phyloP scores from a whole-genome alignment of 1,140 invertebrate genomes.

The Thaumatotibia leucotreta region DNA sequence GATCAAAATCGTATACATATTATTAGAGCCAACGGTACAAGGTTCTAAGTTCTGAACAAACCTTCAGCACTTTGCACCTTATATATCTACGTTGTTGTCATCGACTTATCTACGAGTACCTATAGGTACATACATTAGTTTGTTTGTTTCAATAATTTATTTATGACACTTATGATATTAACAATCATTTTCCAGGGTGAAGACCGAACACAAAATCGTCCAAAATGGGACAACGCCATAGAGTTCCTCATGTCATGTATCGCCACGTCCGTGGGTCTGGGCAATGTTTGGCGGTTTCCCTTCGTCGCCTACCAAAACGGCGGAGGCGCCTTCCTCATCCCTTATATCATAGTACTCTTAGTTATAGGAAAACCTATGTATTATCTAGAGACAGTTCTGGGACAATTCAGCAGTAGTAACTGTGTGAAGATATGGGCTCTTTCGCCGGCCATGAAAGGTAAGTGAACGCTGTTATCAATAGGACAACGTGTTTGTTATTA shows the following conservation, averaged over 20 bases:
- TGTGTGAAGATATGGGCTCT: constrained; percentile 81
- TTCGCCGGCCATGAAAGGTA: constrained; percentile 81
- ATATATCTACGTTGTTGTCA: too few relatives aligned
- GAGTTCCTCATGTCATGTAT: constrained; percentile 95
- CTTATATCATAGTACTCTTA: constrained; percentile 89
- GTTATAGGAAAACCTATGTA: constrained; percentile 93
- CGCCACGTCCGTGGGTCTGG: constrained; percentile 92
- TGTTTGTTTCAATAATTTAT: background rate
- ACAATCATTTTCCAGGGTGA: background rate
- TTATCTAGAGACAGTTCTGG: constrained; percentile 90
- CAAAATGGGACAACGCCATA: constrained; percentile 85
- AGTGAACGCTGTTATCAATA: background rate
- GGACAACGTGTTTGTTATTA: background rate
- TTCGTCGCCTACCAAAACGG: constrained; percentile 90
- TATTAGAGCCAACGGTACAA: too few relatives aligned
- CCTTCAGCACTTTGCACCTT: too few relatives aligned
- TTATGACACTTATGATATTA: too few relatives aligned
- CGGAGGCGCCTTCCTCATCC: constrained; percentile 89
- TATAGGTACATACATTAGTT: too few relatives aligned
- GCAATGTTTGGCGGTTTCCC: constrained; percentile 93
- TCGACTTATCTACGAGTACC: too few relatives aligned
- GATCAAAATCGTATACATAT: too few relatives aligned
- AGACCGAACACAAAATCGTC: background rate
- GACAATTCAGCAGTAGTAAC: constrained; percentile 86
- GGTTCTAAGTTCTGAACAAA: too few relatives aligned